Evolutionary conservation across 1,140 invertebrate species (phyloP).

Genomic region (Trinorchestia longiramus): DNA sequence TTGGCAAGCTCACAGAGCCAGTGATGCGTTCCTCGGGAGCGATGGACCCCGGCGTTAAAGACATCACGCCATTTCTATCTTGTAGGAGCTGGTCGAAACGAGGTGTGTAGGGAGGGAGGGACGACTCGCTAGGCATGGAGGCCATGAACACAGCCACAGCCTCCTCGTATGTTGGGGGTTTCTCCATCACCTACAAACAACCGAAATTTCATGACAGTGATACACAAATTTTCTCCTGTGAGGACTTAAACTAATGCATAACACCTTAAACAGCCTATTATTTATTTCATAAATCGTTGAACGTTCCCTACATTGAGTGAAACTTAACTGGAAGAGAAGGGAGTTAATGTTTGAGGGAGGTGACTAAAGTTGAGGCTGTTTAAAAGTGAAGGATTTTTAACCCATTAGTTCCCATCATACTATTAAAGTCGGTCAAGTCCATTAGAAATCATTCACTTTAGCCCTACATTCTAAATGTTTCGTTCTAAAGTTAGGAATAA

Average conservation of each 20-base stretch:
- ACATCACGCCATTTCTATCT: background rate
- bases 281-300: no score
- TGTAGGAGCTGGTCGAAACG: conserved; percentile 36
- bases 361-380: no score
- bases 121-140: background rate
- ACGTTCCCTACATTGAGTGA: no score
- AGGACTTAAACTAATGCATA: background rate
- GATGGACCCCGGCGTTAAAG: background rate
- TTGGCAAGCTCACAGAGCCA: conserved; percentile 14
- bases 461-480: no score
- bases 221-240: background rate
- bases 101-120: conserved; percentile 36
- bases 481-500: no score
- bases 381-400: no score
- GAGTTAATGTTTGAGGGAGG: no score
- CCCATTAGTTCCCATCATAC: no score
- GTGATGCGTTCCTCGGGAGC: background rate
- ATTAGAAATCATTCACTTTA: no score
- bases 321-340: no score
- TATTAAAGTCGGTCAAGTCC: no score
- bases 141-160: conserved; percentile 39
- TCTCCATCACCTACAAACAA: conserved; percentile 10
- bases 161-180: conserved; percentile 25
- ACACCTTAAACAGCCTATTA: background rate
- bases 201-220: no score